A percentile compares a stretch with the other conserved stretches of the same genome.
These are phyloP conservation scores for Periphyllus acericola DNA, from an alignment of 2,888 invertebrate genomes.

Conservation along the genomic window DNA sequence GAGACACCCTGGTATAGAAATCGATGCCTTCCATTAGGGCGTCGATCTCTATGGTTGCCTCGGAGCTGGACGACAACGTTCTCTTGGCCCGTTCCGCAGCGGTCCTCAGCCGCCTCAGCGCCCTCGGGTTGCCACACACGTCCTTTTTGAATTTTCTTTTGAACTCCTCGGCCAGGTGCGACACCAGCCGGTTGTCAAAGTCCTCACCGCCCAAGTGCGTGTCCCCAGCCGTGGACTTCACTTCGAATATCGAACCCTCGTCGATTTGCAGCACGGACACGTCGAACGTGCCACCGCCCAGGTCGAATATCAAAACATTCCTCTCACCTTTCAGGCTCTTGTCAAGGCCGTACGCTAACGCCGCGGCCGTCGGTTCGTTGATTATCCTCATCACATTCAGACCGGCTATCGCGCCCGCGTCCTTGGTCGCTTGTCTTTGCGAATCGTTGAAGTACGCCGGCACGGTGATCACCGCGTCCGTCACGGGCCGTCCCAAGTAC, in stretches of 20 bases:
- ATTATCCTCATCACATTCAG: slow-evolving; percentile 47
- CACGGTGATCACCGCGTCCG: slow-evolving; percentile 38
- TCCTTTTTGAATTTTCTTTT: slow-evolving; percentile 67
- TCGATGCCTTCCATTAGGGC: slow-evolving; percentile 70
- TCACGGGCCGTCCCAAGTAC: background rate
- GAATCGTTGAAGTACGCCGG: slow-evolving; percentile 24
- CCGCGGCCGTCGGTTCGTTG: slow-evolving; percentile 52
- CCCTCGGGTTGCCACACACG: background rate
- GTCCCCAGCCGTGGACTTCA: slow-evolving; percentile 68
- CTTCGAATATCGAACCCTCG: slow-evolving; percentile 40
- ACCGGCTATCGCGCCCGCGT: slow-evolving; percentile 42
- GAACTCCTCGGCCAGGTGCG: too few relatives aligned
- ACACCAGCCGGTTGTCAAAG: slow-evolving; percentile 63
- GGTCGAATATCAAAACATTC: too few relatives aligned
- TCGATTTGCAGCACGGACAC: slow-evolving; percentile 75
- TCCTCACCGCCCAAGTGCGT: slow-evolving; percentile 80
- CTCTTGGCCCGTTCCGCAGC: slow-evolving; percentile 71
- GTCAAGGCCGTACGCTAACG: slow-evolving; percentile 32
- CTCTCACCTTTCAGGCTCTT: slow-evolving; percentile 65
- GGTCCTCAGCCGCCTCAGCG: slow-evolving; percentile 68
- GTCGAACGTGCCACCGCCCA: too few relatives aligned
- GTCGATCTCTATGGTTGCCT: slow-evolving; percentile 70
- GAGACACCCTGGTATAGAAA: slow-evolving; percentile 75
- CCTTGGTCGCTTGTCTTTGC: slow-evolving; percentile 2
- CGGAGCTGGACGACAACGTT: slow-evolving; percentile 70